Evolutionary conservation across 2,888 invertebrate genomes (phyloP).

Genomic region (Abrostola triplasia): DNA sequence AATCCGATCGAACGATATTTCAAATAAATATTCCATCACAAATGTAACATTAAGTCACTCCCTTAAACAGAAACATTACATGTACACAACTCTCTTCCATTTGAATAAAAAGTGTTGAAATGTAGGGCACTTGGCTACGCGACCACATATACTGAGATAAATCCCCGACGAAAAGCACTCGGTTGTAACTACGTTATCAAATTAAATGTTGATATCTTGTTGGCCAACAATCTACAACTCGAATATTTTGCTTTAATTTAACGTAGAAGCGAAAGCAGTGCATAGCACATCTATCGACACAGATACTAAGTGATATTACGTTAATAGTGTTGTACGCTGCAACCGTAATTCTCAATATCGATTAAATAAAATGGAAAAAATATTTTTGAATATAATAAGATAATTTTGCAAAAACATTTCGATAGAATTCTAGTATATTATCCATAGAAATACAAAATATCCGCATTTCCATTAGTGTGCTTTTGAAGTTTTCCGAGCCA

Average conservation of each 20-base stretch:
- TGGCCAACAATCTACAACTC: slow-evolving; percentile 21
- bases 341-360: slow-evolving; percentile 15
- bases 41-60: slow-evolving; percentile 72
- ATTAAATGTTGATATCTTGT: slow-evolving; percentile 22
- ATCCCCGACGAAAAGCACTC: slow-evolving; percentile 27
- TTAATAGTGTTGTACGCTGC: slow-evolving; percentile 24
- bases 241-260: slow-evolving; percentile 43
- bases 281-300: slow-evolving; percentile 42
- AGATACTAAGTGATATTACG: slow-evolving; percentile 43
- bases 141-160: slow-evolving; percentile 57
- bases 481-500: too few relatives aligned
- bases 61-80: slow-evolving; percentile 73
- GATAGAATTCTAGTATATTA: too few relatives aligned
- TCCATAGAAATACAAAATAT: too few relatives aligned
- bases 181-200: slow-evolving; percentile 18
- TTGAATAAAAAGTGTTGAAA: slow-evolving; percentile 78
- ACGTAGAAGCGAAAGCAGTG: slow-evolving; percentile 54
- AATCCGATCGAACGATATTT: slow-evolving; percentile 52
- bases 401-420: too few relatives aligned
- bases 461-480: too few relatives aligned
- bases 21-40: slow-evolving; percentile 72
- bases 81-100: slow-evolving; percentile 84
- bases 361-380: slow-evolving; percentile 5
- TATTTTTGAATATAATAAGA: too few relatives aligned
- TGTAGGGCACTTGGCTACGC: slow-evolving; percentile 77